A percentile compares a stretch with the other conserved stretches of the same genome.
These are phyloP conservation scores for Leptoclinus maculatus DNA, from an alignment of 2,797 vertebrate species.

Conservation along the genomic window DNA sequence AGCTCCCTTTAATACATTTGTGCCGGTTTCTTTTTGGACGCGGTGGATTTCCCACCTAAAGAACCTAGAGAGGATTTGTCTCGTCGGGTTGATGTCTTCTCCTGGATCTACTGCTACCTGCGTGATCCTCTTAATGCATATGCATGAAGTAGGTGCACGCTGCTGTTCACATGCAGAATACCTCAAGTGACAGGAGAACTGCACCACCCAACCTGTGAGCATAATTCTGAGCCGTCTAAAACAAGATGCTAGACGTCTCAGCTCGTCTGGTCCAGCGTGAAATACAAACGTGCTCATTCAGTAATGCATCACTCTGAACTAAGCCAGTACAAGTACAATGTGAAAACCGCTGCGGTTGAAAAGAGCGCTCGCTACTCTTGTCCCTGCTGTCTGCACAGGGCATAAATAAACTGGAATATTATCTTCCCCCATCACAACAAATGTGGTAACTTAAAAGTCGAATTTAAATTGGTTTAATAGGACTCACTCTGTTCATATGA, in stretches of 20 bases:
- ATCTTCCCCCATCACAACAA: constrained; percentile 3
- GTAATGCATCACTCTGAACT: constrained; percentile 3
- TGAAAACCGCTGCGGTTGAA: constrained; percentile 1
- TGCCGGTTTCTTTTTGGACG: not conserved
- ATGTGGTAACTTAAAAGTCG: constrained; percentile 26
- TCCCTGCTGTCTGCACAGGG: not conserved
- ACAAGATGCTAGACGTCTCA: not conserved
- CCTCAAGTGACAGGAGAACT: not conserved
- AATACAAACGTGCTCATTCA: constrained; percentile 3
- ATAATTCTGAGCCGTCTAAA: constrained; percentile 10
- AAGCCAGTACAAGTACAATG: constrained; percentile 6
- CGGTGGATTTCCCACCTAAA: not conserved
- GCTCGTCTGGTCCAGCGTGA: constrained; percentile 11
- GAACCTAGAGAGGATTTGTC: not conserved
- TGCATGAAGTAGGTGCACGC: not conserved
- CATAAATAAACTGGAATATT: constrained; percentile 10
- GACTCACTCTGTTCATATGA: not conserved
- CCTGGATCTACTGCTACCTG: not conserved
- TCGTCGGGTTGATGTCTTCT: not conserved
- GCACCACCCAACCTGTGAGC: not conserved
- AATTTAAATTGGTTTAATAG: constrained; percentile 10
- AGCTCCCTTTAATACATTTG: not conserved
- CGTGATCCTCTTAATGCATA: not conserved
- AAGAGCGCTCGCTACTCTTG: not conserved
- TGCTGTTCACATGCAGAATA: not conserved